Conservation (phyloP, 2,113 vertebrate species). For the Boulengeromyrus knoepffleri region DNA sequence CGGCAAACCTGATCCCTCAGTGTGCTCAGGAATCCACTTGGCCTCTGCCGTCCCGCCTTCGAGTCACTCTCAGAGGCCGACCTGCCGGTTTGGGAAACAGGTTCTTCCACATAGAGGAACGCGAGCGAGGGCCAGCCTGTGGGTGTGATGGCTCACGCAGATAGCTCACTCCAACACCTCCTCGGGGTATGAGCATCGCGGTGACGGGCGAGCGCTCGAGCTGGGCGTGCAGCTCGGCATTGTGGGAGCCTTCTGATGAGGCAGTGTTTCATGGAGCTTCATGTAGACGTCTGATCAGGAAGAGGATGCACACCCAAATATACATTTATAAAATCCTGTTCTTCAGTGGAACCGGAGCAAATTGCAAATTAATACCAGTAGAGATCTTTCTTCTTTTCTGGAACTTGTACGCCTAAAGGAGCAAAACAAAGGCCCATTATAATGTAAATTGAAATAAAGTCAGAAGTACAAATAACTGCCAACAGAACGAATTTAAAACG, state of each 20-base stretch:
- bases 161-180: not conserved
- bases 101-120: not conserved
- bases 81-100: conserved; percentile 1
- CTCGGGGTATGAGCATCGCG: not conserved
- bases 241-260: not conserved
- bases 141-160: not conserved
- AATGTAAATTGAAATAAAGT: not conserved
- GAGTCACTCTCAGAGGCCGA: not conserved
- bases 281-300: not conserved
- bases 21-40: not conserved
- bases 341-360: not conserved
- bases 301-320: not conserved
- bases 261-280: not conserved
- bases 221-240: not conserved
- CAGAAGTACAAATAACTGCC: too few relatives aligned
- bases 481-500: not conserved
- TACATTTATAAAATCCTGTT: not conserved
- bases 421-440: conserved; percentile 28
- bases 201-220: not conserved
- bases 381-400: conserved; percentile 44
- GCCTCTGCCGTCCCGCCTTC: not conserved
- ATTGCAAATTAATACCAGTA: conserved; percentile 37
- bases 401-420: conserved; percentile 57
- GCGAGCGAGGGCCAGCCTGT: not conserved
- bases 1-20: not conserved